These are phyloP conservation scores for Phataginus tricuspis DNA, from an alignment of 2,797 vertebrate species.

Conservation along the genomic window DNA sequence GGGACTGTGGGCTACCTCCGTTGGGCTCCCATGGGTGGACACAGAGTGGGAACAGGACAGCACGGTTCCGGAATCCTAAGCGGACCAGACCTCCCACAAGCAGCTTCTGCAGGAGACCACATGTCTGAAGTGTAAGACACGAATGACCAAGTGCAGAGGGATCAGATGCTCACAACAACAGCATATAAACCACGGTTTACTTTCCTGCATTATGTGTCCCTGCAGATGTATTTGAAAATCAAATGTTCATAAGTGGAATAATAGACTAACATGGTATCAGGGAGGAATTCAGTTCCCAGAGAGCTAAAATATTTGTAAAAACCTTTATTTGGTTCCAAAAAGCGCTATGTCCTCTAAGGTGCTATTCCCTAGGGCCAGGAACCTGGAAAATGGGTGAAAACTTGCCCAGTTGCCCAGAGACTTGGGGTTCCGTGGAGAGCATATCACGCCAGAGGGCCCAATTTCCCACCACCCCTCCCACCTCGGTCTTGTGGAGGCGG, in stretches of 20 bases:
- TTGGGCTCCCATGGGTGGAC: neutral
- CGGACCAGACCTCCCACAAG: neutral
- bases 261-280: conserved; percentile 13
- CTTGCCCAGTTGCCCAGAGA: neutral
- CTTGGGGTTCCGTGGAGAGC: neutral
- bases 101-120: neutral
- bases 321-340: conserved; percentile 44
- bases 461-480: neutral
- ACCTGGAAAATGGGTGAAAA: conserved; percentile 43
- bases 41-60: neutral
- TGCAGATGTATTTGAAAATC: conserved; percentile 41
- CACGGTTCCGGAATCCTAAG: neutral
- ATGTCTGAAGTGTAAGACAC: neutral
- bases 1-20: neutral
- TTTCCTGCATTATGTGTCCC: neutral
- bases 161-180: neutral
- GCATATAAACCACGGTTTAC: neutral
- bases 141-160: neutral
- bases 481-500: neutral
- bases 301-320: conserved; percentile 50
- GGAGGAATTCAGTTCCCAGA: conserved; percentile 18
- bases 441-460: neutral
- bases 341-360: conserved; percentile 11
- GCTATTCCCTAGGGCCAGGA: neutral
- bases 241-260: conserved; percentile 49